Base-by-base conservation (phyloP, 2,888 invertebrate genomes). In the Cryptocheilus praepositus region DNA sequence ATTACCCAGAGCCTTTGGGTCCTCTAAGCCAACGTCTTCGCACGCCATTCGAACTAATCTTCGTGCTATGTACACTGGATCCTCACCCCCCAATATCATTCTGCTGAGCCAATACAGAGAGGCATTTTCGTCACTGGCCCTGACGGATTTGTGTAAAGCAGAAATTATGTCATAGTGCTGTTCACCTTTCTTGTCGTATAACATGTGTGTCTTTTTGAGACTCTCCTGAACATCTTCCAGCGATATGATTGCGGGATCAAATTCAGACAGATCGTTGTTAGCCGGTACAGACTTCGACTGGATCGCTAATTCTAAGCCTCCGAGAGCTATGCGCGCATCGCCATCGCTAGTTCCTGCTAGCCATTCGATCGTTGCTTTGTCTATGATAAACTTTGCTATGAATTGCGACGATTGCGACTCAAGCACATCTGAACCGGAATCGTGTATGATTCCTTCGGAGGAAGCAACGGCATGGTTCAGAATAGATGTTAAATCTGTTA, bases 91-190 rank as follows among this genome's bases (percentile, higher is more conserved):
- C 67, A 92, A 91, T 76, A 96, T 89, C 91, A 95, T 95, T 69
- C 96, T 91, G 1, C 94, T 92, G 2, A 94, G 90, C 95, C 95
- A 96, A 85, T 96, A 96, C 46, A 96, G 88, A 15, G 96, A 92
- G 1, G 95, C 96, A 88, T 94, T 95, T 70, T 92, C 94, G 86
- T 95, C 94, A 18, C 94, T 92, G 0, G 95, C 95, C 76, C 96
- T 91, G 59, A 96, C 93, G 0, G 95, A 94, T 88, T 96, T 96
- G 82, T 95, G 95, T 76, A 96, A 89, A 0, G 96, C 96, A 0
- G 95, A 96, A 79, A 95, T 93, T 46, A 92, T 92, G 85, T 95
- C 94, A 87, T 95, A 96, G 88, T 96, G 95, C 83, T 95, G 94
- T 58, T 96, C 95, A 8, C 96, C 95, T 86, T 92, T 91, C 63